Evolutionary conservation across 2,888 invertebrate genomes (phyloP).

Genomic region (Acleris cristana): DNA sequence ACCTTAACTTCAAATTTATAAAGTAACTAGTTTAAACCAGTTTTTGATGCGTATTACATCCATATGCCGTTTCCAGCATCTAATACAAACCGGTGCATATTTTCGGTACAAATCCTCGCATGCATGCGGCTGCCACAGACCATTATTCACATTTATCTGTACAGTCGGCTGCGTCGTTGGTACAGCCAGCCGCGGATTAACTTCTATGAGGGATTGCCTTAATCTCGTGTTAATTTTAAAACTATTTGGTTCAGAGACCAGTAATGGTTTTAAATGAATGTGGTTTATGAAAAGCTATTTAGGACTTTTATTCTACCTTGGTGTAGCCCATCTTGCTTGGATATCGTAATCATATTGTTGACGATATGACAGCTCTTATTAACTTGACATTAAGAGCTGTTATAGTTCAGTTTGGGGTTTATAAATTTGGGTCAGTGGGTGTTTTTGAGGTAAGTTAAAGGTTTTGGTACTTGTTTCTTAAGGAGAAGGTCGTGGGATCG

Average conservation of each 20-base stretch:
- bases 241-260: not conserved
- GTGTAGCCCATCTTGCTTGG: no score
- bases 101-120: slow-evolving; percentile 32
- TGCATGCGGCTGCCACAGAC: slow-evolving; percentile 37
- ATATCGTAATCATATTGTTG: no score
- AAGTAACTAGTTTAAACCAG: no score
- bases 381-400: not conserved
- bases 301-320: not conserved
- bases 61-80: slow-evolving; percentile 8
- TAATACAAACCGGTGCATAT: slow-evolving; percentile 9
- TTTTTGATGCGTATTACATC: not conserved
- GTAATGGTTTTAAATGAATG: not conserved
- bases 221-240: slow-evolving; percentile 11
- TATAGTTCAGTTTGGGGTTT: not conserved
- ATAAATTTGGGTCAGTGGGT: no score
- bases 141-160: slow-evolving; percentile 43
- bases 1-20: no score
- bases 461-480: not conserved
- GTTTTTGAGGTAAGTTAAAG: no score
- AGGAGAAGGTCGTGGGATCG: no score
- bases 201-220: slow-evolving; percentile 25
- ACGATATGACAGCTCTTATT: no score
- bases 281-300: no score
- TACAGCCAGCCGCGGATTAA: slow-evolving; percentile 20
- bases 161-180: slow-evolving; percentile 10